Evolutionary conservation across 2,113 vertebrate genomes (phyloP).

Genomic region (Cyphomyrus plagiostoma): DNA sequence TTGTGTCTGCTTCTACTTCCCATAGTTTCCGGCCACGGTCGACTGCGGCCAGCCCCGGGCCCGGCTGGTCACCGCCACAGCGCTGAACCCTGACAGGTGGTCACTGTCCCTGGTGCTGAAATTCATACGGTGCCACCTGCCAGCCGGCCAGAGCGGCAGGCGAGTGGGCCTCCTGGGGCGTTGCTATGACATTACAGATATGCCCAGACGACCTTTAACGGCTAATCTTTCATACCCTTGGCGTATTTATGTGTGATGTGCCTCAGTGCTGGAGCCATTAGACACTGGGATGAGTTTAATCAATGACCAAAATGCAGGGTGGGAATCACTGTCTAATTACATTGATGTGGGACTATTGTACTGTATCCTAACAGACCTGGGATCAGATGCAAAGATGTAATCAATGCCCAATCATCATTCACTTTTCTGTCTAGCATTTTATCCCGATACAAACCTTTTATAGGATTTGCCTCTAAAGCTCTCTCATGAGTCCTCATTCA

Average conservation of each 20-base stretch:
- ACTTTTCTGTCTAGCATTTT: neutral
- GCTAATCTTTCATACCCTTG: neutral
- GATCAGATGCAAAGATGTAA: conserved; percentile 8
- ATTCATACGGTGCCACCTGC: neutral
- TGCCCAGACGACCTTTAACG: neutral
- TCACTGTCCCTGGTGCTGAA: neutral
- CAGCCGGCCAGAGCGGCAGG: neutral
- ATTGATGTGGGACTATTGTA: neutral
- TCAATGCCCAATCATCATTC: neutral
- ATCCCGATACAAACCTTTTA: neutral
- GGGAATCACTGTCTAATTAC: conserved; percentile 10
- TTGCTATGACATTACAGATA: neutral
- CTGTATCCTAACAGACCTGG: conserved; percentile 4
- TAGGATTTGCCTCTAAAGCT: neutral
- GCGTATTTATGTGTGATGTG: neutral
- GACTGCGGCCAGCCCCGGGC: neutral
- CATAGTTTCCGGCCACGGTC: neutral
- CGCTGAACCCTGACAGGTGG: neutral
- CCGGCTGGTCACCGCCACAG: neutral
- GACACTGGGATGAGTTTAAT: neutral
- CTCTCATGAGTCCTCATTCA: neutral
- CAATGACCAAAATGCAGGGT: conserved; percentile 1
- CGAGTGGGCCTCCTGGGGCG: neutral
- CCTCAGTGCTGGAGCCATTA: neutral
- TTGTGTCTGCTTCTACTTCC: neutral